Base-by-base conservation (phyloP, 2,113 vertebrate species). In the Festucalex cinctus region DNA sequence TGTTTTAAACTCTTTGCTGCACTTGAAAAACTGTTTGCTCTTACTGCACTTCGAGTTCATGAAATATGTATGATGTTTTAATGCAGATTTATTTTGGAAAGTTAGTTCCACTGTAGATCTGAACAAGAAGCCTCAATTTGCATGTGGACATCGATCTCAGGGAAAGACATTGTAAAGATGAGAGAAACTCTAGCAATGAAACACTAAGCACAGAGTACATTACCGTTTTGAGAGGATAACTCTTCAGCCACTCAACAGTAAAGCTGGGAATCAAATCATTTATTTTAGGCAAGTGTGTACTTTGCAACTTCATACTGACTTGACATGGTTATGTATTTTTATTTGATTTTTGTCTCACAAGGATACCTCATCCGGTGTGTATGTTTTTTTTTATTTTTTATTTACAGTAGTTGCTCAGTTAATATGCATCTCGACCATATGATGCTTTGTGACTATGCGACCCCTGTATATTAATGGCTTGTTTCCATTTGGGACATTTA, bases 61-160 rank as follows among this genome's bases (percentile, higher is more conserved):
- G 77, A 90, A 91, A 89, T 91, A 91, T 91, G 83, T 88, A 89
- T 91, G 83, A 83, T 32, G 56, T 82, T 85, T 86, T 87, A 86
- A 85, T 88, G 85, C 78, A 79, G 82, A 83, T 84, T 84, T 89
- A 88, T 91, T 90, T 89, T 83, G 81, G 85, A 86, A 86, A 83
- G 81, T 87, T 72, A 1, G 77, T 86, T 86, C 79, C 79, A 76
- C 76, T 80, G 83, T 87, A 69, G 76, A 80, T 85, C 85, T 76
- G 83, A 83, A 83, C 77, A 83, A 69, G 83, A 87, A 83, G 75
- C 69, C 76, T 82, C 9, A 32, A 86, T 86, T 86, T 90, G 79
- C 81, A 86, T 88, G 68, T 82, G 64, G 74, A 66, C 85, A 86
- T 88, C 84, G 86, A 88, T 88, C 82, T 84, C 72, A 66, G 66